Percentiles rank a stretch among this genome's conserved stretches.
phyloP scores from a whole-genome alignment of 23 tunicate genomes.

The Diplosoma virens region DNA sequence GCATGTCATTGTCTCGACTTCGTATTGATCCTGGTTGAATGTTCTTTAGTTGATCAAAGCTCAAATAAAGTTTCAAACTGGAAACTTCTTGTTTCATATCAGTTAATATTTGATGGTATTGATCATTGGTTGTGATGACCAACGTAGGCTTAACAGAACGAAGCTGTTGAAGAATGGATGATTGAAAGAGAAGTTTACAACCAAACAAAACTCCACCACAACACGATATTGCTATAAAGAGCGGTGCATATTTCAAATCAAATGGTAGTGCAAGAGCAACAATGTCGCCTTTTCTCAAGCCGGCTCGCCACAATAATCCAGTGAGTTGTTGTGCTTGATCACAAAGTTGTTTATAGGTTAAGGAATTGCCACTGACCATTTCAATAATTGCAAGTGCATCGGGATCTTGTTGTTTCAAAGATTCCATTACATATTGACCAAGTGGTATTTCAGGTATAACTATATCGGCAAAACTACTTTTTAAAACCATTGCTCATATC shows the following conservation, averaged over 20 bases:
- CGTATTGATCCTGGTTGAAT: background rate
- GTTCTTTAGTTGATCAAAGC: conserved; percentile 2
- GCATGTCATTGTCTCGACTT: background rate
- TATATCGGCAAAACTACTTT: conserved; percentile 36
- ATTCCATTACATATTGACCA: conserved; percentile 6
- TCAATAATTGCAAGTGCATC: conserved; percentile 35
- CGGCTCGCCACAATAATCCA: background rate
- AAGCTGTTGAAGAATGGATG: conserved; percentile 4
- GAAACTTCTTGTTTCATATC: conserved; percentile 2
- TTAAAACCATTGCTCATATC: conserved; percentile 30
- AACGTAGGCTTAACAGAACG: background rate
- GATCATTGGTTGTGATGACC: background rate
- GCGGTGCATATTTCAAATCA: conserved; percentile 3
- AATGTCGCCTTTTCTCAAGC: conserved; percentile 2
- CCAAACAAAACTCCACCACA: conserved; percentile 18
- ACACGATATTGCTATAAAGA: background rate
- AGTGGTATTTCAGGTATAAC: conserved; percentile 44
- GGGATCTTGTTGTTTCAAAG: conserved; percentile 16
- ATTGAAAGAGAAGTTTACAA: background rate
- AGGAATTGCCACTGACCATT: background rate
- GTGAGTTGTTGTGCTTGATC: background rate
- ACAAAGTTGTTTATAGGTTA: background rate
- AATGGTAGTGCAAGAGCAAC: conserved; percentile 6
- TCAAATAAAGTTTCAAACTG: conserved; percentile 3
- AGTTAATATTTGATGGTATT: background rate